Evolutionary conservation across 2,797 vertebrate genomes (phyloP), one percentile per base, ranked within the genome.

Genomic region (Taeniopygia guttata): DNA sequence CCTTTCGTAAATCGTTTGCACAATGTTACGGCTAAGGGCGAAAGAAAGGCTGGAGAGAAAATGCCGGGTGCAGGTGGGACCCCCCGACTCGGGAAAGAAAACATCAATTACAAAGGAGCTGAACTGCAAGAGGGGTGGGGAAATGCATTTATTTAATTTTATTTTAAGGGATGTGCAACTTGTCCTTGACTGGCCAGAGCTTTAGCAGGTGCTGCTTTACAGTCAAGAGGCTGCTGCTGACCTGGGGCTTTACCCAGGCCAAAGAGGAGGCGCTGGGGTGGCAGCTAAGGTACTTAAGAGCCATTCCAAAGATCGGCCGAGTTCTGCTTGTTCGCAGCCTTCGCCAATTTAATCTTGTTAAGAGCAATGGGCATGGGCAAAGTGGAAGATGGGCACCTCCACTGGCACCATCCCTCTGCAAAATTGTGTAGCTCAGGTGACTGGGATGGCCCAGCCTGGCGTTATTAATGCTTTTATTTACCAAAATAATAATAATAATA

Each of bases 131-230:
- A 59, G 21, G 26, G 40, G 13, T 13, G 36, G 42, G 40, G 25
- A 79, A 66, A 40, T 0, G 15, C 8, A 6, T 95, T 89, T 95
- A 95, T 94, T 90, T 75, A 0, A 29, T 83, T 88, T 77, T 58
- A 43, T 83, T 88, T 77, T 66, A 93, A 69, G 64, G 38, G 90
- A 91, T 74, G 78, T 1, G 4, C 72, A 94, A 88, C 85, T 55
- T 94, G 91, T 96, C 73, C 94, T 90, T 52, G 40, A 75, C 84
- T 62, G 82, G 85, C 73, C 18, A 11, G 93, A 68, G 83, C 58
- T 95, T 91, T 93, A 90, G 96, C 93, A 97, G 95, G 93, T 95
- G 96, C 76, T 90, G 74, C 69, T 78, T 93, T 95, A 86, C 75
- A 90, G 82, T 92, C 90, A 91, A 87, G 92, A 95, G 78, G 91